Evolutionary conservation across 2,113 vertebrate species (phyloP), one percentile per base, ranked within the genome.

Genomic region (Antigone vipio): DNA sequence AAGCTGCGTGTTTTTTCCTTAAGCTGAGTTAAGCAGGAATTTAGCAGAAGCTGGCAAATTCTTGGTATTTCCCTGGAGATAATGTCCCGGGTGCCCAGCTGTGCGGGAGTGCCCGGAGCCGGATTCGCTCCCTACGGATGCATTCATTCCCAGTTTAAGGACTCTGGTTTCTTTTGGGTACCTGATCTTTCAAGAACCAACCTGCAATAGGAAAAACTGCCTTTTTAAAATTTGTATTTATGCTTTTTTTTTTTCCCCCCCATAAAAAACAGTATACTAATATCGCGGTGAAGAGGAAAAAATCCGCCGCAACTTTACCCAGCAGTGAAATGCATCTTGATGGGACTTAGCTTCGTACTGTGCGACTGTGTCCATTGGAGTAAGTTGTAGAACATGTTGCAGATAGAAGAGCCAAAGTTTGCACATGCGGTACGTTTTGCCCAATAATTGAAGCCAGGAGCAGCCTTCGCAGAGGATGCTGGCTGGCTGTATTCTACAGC

Each of bases 61-160:
- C 23, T 26, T 35, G 32, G 11, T 11, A 5, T 47, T 60, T 60
- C 45, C 45, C 71, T 32, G 42, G 79, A 63, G 56, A 40, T 22
- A 63, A 20, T 17, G 15, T 3, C 71, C 34, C 3, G 42, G 17
- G 30, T 5, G 10, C 12, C 45, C 1, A 1, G 34, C 45, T 1
- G 0, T 30, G 42, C 5, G 3, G 49, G 6, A 72, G 40, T 2
- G 2, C 26, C 44, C 1, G 3, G 26, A 21, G 52, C 58, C 47
- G 85, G 12, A 16, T 22, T 75, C 2, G 3, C 32, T 71, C 67
- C 50, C 44, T 47, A 32, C 1, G 4, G 60, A 32, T 45, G 60
- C 44, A 16, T 49, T 40, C 15, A 11, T 12, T 32, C n/a, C 58
- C 23, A 23, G 44, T 20, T 50, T 29, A 50, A 67, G 19, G 9